Base-by-base conservation (phyloP, 2,888 invertebrate species). In the Agonopterix alstromeriana region DNA sequence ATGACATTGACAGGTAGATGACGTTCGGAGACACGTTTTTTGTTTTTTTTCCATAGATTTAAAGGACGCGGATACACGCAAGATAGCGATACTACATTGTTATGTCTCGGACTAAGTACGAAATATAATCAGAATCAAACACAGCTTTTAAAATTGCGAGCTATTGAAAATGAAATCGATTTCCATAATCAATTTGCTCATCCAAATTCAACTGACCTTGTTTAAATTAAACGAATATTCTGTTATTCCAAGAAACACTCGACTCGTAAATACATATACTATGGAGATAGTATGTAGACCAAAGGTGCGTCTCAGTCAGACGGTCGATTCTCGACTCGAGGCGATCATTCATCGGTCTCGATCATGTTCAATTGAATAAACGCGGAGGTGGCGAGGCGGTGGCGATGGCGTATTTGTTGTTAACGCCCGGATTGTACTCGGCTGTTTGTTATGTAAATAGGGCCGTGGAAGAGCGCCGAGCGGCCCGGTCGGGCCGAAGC, bases 331-430 rank as follows among this genome's bases (percentile, higher is more conserved):
- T 38, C 38, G 10, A 10, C 65, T 68, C 65, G 68, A 76, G 73
- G 68, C 67, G 70, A 71, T 73, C 72, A 79, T 73, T 76, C 78
- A 79, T 74, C 38, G 10, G 67, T 70, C 73, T 75, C 76, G 77
- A 80, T 81, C 72, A 70, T 57, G 60, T 71, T 82, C 82, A 84
- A 85, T 84, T 84, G 85, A 81, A 83, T 83, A 83, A 84, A 81
- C 70, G 73, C 70, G 64, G 63, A 62, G 74, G 66, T 73, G 74
- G 67, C 67, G 69, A 63, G 61, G 72, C 65, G 58, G 38, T 61
- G 17, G 36, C 44, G 48, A 17, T 27, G 45, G 45, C 43, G 43
- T 42, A n/a, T 46, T 68, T 59, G 60, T 61, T 65, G 71, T 71
- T 70, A 70, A 63, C 63, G 63, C 57, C 27, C 63, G 64, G 66